Conservation (phyloP, 2,797 vertebrate genomes). For the Natrix natrix region DNA sequence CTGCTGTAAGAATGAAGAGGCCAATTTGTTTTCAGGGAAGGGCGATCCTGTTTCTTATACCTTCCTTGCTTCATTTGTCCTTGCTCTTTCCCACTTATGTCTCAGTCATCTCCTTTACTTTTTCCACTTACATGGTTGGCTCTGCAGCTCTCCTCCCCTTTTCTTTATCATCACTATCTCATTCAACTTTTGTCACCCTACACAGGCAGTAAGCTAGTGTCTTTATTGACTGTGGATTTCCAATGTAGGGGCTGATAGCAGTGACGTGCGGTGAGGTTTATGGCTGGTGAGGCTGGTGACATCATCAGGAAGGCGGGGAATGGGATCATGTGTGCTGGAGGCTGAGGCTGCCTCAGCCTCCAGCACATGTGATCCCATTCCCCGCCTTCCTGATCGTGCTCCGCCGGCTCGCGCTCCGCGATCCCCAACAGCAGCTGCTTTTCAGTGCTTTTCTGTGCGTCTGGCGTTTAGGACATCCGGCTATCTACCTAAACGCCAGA, state of each 20-base stretch:
- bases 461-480: no score
- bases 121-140: not conserved
- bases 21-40: not conserved
- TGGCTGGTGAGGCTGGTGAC: no score
- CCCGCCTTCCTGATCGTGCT: no score
- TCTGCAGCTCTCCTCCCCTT: not conserved
- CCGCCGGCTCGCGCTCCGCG: no score
- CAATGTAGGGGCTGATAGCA: not conserved
- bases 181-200: not conserved
- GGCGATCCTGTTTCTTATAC: not conserved
- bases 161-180: not conserved
- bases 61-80: not conserved
- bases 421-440: no score
- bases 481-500: no score
- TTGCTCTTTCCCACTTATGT: not conserved
- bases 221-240: not conserved
- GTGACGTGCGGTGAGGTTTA: no score
- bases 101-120: not conserved
- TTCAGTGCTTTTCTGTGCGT: no score
- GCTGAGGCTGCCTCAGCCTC: no score
- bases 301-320: no score
- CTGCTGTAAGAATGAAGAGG: not conserved
- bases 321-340: no score
- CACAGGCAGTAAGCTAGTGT: not conserved
- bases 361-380: no score